Evolutionary conservation across 2,797 vertebrate species (phyloP), one percentile per base, ranked within the genome.

Genomic region (Takifugu ocellatus): DNA sequence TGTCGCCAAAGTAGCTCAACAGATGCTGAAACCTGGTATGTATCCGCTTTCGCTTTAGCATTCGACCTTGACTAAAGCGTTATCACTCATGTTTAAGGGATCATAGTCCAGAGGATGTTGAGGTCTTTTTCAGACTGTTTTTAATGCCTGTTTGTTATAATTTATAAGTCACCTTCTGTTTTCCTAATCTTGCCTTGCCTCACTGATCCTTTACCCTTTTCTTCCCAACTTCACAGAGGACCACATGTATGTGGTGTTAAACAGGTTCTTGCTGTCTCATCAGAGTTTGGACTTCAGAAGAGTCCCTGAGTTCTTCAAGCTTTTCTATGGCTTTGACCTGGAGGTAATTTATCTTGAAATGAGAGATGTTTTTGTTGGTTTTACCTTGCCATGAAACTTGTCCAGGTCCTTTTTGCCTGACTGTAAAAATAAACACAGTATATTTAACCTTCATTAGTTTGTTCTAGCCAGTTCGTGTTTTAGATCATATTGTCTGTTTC

Each of bases 201-300:
- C 6, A 0, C 3, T 74, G 44, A 70, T 46, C 25, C 15, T 44
- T 50, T 39, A 15, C 8, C 5, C 42, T 61, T 10, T 59, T 56
- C 56, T 59, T 25, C 2, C 47, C 25, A 25, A 27, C 62, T 48
- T 31, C 61, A 21, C 84, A 99, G 97, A 97, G 90, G 94, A 96
- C 36, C 93, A 98, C 86, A 98, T 98, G 95, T 98, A 97, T 57
- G 39, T 94, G 78, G 94, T 92, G 72, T 56, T 97, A 17, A 96
- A 90, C 87, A 90, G 82, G 65, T 97, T 98, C 70, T 92, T 99
- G 78, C 83, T 98, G 65, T 93, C 94, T 5, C 95, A 94, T 9
- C 94, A 96, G 66, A 92, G 92, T 80, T 69, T 99, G 90, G 92
- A 98, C 70, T 84, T 94, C 78, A 92, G 79, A 78, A 93, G 94